A percentile compares a stretch with the other conserved stretches of the same genome.
phyloP scores from a whole-genome alignment of 1,140 invertebrate genomes.

The Achatina immaculata region DNA sequence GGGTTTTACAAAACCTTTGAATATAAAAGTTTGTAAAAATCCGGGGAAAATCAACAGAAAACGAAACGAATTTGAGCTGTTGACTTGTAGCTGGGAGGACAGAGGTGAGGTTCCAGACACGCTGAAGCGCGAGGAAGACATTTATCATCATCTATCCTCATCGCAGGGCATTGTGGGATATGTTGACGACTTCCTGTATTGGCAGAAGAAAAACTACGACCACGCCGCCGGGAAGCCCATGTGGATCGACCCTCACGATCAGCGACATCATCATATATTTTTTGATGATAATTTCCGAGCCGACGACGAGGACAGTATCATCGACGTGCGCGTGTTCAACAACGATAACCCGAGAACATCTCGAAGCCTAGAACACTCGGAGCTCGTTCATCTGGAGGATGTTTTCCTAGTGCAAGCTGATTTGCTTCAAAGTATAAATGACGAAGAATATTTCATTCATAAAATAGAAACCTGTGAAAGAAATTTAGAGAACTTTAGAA shows the following conservation, averaged over 20 bases:
- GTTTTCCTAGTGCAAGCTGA: conserved; percentile 65
- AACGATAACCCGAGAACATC: conserved; percentile 38
- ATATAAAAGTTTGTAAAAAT: conserved; percentile 42
- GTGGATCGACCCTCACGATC: conserved; percentile 62
- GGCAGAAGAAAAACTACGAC: conserved; percentile 62
- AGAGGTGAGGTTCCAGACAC: conserved; percentile 24
- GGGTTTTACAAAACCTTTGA: conserved; percentile 48
- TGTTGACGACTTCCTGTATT: conserved; percentile 65
- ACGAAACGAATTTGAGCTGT: conserved; percentile 44
- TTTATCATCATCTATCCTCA: conserved; percentile 58
- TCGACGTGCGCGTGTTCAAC: conserved; percentile 63
- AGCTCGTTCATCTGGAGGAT: conserved; percentile 57
- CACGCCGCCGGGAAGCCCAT: conserved; percentile 62
- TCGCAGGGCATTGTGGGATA: conserved; percentile 60
- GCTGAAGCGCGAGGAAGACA: conserved; percentile 53
- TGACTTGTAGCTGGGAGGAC: conserved; percentile 32
- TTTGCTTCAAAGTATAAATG: conserved; percentile 60
- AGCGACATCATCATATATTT: conserved; percentile 66
- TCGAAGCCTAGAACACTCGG: conserved; percentile 48
- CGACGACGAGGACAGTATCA: conserved; percentile 65
- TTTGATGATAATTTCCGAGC: conserved; percentile 69
- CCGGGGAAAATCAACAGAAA: conserved; percentile 51
- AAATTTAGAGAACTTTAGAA: conserved; percentile 55
- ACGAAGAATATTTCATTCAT: conserved; percentile 64
- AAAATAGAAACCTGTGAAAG: conserved; percentile 60